phyloP scores from a whole-genome alignment of 2,888 invertebrate species.

The Drosophila vallismaia region DNA sequence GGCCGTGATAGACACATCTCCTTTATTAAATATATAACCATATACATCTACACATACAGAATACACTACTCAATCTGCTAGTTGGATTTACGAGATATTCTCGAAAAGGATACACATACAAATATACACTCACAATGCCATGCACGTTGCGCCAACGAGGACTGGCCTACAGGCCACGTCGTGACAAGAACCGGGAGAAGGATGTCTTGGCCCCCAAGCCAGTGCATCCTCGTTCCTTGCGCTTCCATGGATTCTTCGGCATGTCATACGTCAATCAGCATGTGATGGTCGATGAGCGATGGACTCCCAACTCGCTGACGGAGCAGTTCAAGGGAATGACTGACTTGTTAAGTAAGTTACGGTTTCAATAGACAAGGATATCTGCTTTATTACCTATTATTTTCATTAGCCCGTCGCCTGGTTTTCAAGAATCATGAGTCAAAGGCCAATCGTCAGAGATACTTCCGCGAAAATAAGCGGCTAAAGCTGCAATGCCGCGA shows the following conservation, averaged over 20 bases:
- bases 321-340: conserved; percentile 81
- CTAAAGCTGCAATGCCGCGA: conserved; percentile 79
- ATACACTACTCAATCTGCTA: background rate
- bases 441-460: conserved; percentile 69
- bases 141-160: conserved; percentile 59
- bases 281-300: conserved; percentile 80
- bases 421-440: conserved; percentile 72
- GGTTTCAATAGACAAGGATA: background rate
- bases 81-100: background rate
- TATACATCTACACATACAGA: background rate
- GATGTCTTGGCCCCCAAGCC: conserved; percentile 74
- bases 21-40: background rate
- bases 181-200: conserved; percentile 35
- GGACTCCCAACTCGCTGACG: conserved; percentile 78
- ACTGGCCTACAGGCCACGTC: conserved; percentile 21
- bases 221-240: conserved; percentile 75
- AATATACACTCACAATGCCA: conserved; percentile 47
- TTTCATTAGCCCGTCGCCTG: conserved; percentile 68
- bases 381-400: background rate
- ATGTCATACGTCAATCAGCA: conserved; percentile 79
- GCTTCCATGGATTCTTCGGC: conserved; percentile 82
- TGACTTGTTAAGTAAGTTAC: conserved; percentile 75
- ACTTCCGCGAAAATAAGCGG: conserved; percentile 56
- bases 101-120: background rate
- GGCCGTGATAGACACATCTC: background rate